A percentile compares a stretch with the other conserved stretches of the same genome.
Evolutionary conservation across 2,113 vertebrate species (phyloP).

Genomic region (Channa maculata): DNA sequence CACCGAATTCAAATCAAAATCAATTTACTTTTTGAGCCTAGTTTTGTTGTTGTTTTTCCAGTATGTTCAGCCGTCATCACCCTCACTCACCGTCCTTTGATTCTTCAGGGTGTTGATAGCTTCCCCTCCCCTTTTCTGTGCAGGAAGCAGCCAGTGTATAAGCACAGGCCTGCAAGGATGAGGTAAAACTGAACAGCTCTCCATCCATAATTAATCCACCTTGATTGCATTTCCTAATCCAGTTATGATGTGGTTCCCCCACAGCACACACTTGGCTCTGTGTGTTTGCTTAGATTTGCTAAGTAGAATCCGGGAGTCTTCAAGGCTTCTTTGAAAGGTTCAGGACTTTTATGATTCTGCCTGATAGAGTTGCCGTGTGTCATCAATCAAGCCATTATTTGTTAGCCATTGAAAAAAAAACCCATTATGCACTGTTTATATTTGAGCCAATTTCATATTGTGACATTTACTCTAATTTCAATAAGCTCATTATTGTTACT

Average conservation of each 20-base stretch:
- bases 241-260: constrained; percentile 62
- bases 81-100: constrained; percentile 21
- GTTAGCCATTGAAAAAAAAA: neutral
- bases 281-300: constrained; percentile 49
- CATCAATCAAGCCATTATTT: neutral
- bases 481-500: no score
- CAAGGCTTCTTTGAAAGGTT: constrained; percentile 25
- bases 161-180: constrained; percentile 44
- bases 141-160: constrained; percentile 34
- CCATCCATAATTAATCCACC: constrained; percentile 80
- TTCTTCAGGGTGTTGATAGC: constrained; percentile 32
- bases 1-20: neutral
- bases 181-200: constrained; percentile 61
- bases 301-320: constrained; percentile 16
- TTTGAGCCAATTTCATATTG: no score
- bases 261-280: constrained; percentile 45
- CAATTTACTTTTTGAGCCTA: neutral
- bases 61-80: neutral
- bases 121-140: constrained; percentile 21
- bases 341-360: constrained; percentile 6
- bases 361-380: neutral
- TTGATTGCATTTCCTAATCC: constrained; percentile 80
- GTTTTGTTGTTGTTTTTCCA: neutral
- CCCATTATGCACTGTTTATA: no score
- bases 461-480: no score